Evolutionary conservation across 23 tunicate species (phyloP).

Genomic region (Styela clava): DNA sequence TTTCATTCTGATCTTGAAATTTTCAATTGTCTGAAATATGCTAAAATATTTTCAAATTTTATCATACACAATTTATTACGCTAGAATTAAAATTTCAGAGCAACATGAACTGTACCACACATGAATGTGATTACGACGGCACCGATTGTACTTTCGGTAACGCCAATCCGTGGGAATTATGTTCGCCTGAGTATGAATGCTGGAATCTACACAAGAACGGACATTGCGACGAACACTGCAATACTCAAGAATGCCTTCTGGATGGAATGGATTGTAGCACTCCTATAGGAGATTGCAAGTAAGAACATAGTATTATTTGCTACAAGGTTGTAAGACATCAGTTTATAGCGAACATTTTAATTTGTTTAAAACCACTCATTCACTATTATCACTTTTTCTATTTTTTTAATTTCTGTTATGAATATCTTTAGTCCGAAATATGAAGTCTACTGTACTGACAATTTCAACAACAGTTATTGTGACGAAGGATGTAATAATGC

Average conservation of each 20-base stretch:
- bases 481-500: slow-evolving; percentile 77
- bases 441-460: slow-evolving; percentile 59
- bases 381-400: not conserved
- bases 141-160: slow-evolving; percentile 82
- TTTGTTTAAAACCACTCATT: not conserved
- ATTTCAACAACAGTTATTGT: slow-evolving; percentile 77
- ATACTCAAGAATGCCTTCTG: slow-evolving; percentile 75
- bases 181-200: slow-evolving; percentile 60
- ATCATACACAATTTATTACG: no score
- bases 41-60: no score
- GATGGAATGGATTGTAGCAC: slow-evolving; percentile 86
- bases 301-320: not conserved
- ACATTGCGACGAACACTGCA: slow-evolving; percentile 78
- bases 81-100: no score
- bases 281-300: slow-evolving; percentile 67
- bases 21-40: no score
- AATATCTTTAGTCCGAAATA: slow-evolving; percentile 35
- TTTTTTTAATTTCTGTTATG: not conserved
- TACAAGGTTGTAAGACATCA: no score
- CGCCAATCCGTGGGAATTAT: slow-evolving; percentile 63
- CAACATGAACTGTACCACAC: slow-evolving; percentile 48
- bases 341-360: no score
- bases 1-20: no score
- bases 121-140: slow-evolving; percentile 85
- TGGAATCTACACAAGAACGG: slow-evolving; percentile 66